A percentile compares a stretch with the other conserved stretches of the same genome.
Evolutionary conservation across 2,888 invertebrate species (phyloP).

Genomic region (Eupelmus urozonus): DNA sequence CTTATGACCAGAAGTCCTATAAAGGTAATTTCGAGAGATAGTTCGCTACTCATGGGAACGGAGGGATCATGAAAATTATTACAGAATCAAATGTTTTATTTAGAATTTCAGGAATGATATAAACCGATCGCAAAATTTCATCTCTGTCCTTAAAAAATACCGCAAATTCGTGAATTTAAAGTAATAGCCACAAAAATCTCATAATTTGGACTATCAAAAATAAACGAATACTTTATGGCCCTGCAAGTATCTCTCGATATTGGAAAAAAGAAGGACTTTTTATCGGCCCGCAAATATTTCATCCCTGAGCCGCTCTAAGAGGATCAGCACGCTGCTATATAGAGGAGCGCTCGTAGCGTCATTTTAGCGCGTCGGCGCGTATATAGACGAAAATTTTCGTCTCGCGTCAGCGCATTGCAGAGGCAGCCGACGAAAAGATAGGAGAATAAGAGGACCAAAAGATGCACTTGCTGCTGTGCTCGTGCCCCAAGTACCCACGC

Average conservation of each 20-base stretch:
- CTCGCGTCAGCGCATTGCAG: constrained; percentile 13
- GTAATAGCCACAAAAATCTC: too few species aligned
- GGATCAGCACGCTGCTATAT: constrained; percentile 25
- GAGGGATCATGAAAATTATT: too few species aligned
- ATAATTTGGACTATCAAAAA: too few species aligned
- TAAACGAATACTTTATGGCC: background rate
- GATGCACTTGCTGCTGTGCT: too few species aligned
- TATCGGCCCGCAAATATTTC: constrained; percentile 32
- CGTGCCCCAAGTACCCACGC: background rate
- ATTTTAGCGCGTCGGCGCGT: background rate
- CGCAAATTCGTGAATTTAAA: too few species aligned
- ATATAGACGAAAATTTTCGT: constrained; percentile 26
- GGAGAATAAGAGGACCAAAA: background rate
- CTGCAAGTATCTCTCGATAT: constrained; percentile 6
- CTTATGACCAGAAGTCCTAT: too few species aligned
- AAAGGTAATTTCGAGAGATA: too few species aligned
- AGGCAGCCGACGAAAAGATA: constrained; percentile 6
- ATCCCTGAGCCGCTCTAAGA: constrained; percentile 38
- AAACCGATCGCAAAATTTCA: too few species aligned
- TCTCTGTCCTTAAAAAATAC: too few species aligned
- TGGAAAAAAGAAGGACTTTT: constrained; percentile 27
- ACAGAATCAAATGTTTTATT: too few species aligned
- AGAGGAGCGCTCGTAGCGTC: constrained; percentile 10
- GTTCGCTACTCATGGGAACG: too few species aligned
- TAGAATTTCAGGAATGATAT: too few species aligned